Base-by-base conservation (phyloP, 2,797 vertebrate genomes). In the Halcyon smyrnensis region DNA sequence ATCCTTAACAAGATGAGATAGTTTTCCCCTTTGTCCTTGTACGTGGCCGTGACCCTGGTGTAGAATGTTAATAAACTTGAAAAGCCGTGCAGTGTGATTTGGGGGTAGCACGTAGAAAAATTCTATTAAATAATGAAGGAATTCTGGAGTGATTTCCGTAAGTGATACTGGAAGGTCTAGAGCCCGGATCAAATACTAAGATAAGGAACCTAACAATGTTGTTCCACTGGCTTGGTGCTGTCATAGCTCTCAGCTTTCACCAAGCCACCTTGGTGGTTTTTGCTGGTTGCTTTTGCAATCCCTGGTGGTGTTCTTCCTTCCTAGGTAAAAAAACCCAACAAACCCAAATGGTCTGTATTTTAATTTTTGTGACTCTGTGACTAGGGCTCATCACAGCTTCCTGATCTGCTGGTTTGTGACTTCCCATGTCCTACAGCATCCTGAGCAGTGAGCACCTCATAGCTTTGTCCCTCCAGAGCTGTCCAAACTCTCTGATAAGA, bases 1-100 rank as follows among this genome's bases (percentile, higher is more conserved):
- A 89, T 85, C 80, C 50, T 88, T 89, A 71, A 83, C 16, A 64
- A 89, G 76, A 92, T 70, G 71, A 91, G 92, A 57, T 69, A 45
- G 9, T 68, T 85, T 59, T 46, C 18, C 11, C 3, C 24, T 83
- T 45, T 57, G 34, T 8, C 83, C 63, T 95, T 79, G 46, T 67
- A 75, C 0, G 1, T 94, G 87, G 64, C 54, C 62, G 21, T 63
- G 41, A 94, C 41, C 60, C 81, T 32, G 3, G 6, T 69, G 41
- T 5, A 78, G 48, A 27, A 23, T 76, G 51, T 39, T 84, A 89
- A 84, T 12, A 62, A 84, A 88, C 75, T 68, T 82, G 93, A 68
- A 53, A 84, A 93, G 8, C 37, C 2, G 0, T 12, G 50, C 69
- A 50, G 82, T 60, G 67, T 84, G 62, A 36, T 57, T 67, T 83